Evolutionary conservation across 2,888 invertebrate genomes (phyloP).

Genomic region (Emesis russula): DNA sequence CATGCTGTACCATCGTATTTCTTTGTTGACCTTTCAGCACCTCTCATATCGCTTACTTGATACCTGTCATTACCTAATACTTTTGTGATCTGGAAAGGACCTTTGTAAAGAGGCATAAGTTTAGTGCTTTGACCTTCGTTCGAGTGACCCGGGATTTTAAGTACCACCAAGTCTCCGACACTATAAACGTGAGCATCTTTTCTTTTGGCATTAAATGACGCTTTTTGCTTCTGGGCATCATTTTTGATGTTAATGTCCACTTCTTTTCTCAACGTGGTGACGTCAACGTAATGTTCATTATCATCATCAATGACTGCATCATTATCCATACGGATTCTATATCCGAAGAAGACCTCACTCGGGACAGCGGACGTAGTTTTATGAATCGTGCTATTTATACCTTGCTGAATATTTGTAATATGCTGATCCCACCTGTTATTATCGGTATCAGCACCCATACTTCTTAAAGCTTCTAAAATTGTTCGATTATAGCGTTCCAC

Average conservation of each 20-base stretch:
- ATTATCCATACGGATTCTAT: conserved; percentile 61
- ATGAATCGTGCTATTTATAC: conserved; percentile 37
- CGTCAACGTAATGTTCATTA: neutral
- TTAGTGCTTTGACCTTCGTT: conserved; percentile 86
- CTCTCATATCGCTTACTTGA: conserved; percentile 75
- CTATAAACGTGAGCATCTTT: conserved; percentile 66
- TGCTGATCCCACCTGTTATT: conserved; percentile 67
- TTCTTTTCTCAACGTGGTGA: conserved; percentile 12
- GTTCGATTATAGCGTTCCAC: conserved; percentile 82
- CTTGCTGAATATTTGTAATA: conserved; percentile 81
- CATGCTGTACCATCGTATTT: conserved; percentile 70
- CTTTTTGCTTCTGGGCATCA: conserved; percentile 54
- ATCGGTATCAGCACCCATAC: conserved; percentile 77
- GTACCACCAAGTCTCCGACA: conserved; percentile 77
- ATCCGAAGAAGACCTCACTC: conserved; percentile 79
- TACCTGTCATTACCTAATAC: conserved; percentile 81
- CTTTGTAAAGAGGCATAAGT: conserved; percentile 79
- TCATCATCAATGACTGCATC: conserved; percentile 50
- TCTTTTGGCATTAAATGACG: conserved; percentile 68
- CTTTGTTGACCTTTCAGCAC: conserved; percentile 67
- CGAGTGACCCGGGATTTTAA: conserved; percentile 22
- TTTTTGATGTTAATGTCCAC: neutral
- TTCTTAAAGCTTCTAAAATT: conserved; percentile 77
- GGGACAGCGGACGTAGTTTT: conserved; percentile 76
- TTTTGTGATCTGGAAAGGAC: conserved; percentile 81